Conservation (phyloP, 2,113 vertebrate species). For the Ahaetulla prasina region DNA sequence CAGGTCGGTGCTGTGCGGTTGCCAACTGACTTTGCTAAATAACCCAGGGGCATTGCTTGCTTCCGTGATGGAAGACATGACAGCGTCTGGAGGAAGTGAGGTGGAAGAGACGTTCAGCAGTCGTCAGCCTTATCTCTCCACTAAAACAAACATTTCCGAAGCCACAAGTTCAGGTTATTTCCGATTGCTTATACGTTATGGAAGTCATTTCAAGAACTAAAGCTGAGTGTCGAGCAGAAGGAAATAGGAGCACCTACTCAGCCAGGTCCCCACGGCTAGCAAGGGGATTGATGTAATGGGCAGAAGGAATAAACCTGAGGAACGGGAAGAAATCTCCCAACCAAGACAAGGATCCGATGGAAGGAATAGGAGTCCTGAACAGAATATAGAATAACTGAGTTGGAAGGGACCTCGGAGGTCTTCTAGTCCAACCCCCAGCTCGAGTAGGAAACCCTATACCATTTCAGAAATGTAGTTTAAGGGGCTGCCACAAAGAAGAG, state of each 20-base stretch:
- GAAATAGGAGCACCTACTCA: background rate
- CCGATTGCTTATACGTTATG: background rate
- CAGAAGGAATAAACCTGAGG: background rate
- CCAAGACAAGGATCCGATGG: background rate
- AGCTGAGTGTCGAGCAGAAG: background rate
- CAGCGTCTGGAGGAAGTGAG: background rate
- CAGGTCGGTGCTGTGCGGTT: background rate
- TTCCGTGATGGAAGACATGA: slow-evolving; percentile 14
- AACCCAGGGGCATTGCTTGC: background rate
- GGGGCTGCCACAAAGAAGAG: background rate
- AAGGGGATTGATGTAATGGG: background rate
- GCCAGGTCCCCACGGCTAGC: background rate
- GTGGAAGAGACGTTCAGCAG: background rate
- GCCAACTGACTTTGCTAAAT: background rate
- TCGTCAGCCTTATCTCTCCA: background rate
- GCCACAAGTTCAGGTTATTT: background rate
- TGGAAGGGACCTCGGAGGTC: background rate
- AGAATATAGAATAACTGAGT: background rate
- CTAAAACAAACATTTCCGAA: background rate
- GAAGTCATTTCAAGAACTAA: background rate
- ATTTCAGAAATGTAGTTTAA: background rate
- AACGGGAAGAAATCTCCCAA: background rate
- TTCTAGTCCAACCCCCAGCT: background rate
- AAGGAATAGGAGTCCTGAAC: background rate
- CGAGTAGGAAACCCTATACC: background rate